Evolutionary conservation across 2,888 invertebrate genomes (phyloP).

Genomic region (Lepidocyrtinus sp.): DNA sequence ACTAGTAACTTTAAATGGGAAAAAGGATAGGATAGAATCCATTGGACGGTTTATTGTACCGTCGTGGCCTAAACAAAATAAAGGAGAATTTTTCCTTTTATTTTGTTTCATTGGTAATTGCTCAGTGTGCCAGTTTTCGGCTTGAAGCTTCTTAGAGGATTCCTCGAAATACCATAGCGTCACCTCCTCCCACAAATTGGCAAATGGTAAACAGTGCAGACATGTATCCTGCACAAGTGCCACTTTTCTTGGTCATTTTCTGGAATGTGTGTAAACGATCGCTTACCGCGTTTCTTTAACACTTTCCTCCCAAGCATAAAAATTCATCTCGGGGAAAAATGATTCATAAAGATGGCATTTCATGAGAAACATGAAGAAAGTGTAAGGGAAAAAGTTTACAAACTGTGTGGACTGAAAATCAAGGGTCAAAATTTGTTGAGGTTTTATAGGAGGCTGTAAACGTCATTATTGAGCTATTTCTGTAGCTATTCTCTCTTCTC

Average conservation of each 20-base stretch:
- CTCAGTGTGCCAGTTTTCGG: no score
- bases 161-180: no score
- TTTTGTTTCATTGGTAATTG: no score
- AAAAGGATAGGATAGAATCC: no score
- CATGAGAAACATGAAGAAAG: slow-evolving; percentile 7
- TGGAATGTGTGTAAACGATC: slow-evolving; percentile 22
- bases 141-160: no score
- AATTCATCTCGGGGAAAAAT: background rate
- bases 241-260: slow-evolving; percentile 32
- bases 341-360: slow-evolving; percentile 35
- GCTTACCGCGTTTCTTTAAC: slow-evolving; percentile 1
- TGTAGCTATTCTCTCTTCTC: no score
- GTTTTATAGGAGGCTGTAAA: background rate
- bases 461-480: background rate
- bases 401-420: no score
- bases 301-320: background rate
- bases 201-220: no score
- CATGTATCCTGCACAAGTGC: no score
- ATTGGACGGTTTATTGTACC: background rate
- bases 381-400: background rate
- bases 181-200: no score
- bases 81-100: no score
- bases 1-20: no score
- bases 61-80: background rate
- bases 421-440: background rate